Base-by-base conservation (phyloP, 2,888 invertebrate genomes). In the Tetranychus piercei region DNA sequence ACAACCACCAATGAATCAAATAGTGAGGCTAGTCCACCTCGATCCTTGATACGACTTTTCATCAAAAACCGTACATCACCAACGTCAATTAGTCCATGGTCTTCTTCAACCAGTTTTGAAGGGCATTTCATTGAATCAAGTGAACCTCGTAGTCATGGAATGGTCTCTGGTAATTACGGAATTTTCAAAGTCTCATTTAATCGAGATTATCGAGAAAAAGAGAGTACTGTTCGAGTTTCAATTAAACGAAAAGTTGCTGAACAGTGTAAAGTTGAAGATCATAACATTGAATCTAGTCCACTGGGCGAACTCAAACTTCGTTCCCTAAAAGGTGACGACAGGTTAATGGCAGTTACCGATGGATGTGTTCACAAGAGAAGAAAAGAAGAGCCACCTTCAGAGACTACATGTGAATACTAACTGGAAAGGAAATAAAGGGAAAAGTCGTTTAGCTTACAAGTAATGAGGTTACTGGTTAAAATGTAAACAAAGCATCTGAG, bases 1-100 rank as follows among this genome's bases (percentile, higher is more conserved):
- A 69, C 69, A 20, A 69, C 20, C n/a, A 69, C 69, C 5, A 69
- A 23, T 22, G 75, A 75, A 72, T 73, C 75, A 18, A 73, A 75
- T 70, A 71, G 71, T 71, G 71, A 71, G 34, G 73, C 70, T 34
- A 75, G 72, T 75, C 73, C 73, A n/a, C 77, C 79, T 45, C 77
- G 77, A 11, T 77, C 89, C 83, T 86, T 92, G 80, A 90, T 92
- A 70, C 90, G 90, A 82, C 85, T 92, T 78, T 92, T 92, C 81
- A 92, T 92, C 86, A 91, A 92, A 82, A 92, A 92, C 81, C 73
- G 44, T n/a, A n/a, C n/a, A 20, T 75, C 74, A 11, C 73, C 75
- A 81, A 87, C 87, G 84, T 90, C 90, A 78, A 88, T 88, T 75
- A 90, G 90, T 82, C 88, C 88, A 75, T 88, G 88, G 79, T 87